These are phyloP conservation scores for Gryllus bimaculatus DNA, from an alignment of 1,140 invertebrate species.

Conservation along the genomic window DNA sequence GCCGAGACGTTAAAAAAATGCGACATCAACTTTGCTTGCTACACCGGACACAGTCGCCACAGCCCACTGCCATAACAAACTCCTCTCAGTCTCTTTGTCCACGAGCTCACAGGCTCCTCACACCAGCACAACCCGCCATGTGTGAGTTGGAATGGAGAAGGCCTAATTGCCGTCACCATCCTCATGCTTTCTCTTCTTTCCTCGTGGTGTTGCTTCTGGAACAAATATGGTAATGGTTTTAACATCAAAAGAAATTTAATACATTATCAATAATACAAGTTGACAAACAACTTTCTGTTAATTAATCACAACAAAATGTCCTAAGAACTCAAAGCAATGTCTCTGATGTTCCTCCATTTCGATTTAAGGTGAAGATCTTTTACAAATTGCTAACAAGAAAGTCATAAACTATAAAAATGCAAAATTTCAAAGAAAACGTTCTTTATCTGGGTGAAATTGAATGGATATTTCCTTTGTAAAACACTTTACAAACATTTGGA, in stretches of 20 bases:
- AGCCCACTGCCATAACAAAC: not conserved
- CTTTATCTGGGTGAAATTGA: not conserved
- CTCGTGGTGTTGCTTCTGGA: constrained; percentile 10
- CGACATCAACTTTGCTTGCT: constrained; percentile 10
- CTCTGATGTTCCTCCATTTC: too few relatives aligned
- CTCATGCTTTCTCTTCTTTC: constrained; percentile 16
- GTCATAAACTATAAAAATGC: not conserved
- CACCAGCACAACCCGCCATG: not conserved
- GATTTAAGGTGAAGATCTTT: too few relatives aligned
- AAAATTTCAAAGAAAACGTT: not conserved
- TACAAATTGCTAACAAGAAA: not conserved
- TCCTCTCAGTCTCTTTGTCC: constrained; percentile 4
- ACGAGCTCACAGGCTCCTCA: not conserved
- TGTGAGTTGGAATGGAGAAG: not conserved
- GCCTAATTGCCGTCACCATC: constrained; percentile 13
- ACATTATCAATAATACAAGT: too few relatives aligned
- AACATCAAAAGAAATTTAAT: too few relatives aligned
- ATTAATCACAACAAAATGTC: too few relatives aligned
- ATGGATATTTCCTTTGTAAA: not conserved
- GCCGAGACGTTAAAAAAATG: constrained; percentile 10
- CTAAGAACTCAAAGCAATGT: too few relatives aligned
- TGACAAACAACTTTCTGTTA: too few relatives aligned
- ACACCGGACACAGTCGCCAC: not conserved
- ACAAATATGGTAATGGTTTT: not conserved
- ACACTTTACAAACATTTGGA: not conserved